Evolutionary conservation across 2,888 invertebrate genomes (phyloP).

Genomic region (Microplitis deprimator): DNA sequence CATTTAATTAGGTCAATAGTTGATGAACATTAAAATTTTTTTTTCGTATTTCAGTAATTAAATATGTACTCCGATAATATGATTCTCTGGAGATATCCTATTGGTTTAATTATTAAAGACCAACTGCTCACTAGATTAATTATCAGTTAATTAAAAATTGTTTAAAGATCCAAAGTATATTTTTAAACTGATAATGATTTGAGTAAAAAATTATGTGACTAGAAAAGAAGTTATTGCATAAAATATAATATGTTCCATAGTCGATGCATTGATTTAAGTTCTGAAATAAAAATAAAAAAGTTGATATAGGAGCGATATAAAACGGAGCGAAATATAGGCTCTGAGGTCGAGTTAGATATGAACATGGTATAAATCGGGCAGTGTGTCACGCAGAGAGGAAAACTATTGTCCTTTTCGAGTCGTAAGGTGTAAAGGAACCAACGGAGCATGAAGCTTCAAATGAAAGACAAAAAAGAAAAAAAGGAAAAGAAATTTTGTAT

Average conservation of each 20-base stretch:
- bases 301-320: background rate
- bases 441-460: conserved; percentile 20
- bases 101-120: too few relatives aligned
- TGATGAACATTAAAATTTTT: background rate
- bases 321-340: background rate
- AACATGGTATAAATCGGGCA: conserved; percentile 43
- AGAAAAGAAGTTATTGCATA: too few relatives aligned
- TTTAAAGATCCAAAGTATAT: too few relatives aligned
- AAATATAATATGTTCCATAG: too few relatives aligned
- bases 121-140: too few relatives aligned
- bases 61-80: too few relatives aligned
- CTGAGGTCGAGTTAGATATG: conserved; percentile 13
- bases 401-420: conserved; percentile 35
- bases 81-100: too few relatives aligned
- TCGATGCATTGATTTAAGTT: background rate
- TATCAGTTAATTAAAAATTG: too few relatives aligned
- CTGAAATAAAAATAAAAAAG: background rate
- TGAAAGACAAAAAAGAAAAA: conserved; percentile 5
- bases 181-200: too few relatives aligned
- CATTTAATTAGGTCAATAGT: background rate
- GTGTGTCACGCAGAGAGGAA: conserved; percentile 43
- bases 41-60: background rate
- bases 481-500: background rate
- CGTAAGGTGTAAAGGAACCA: conserved; percentile 21
- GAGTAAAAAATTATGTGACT: too few relatives aligned